Base-by-base conservation (phyloP, 2,888 invertebrate species). In the Pheosia tremula region DNA sequence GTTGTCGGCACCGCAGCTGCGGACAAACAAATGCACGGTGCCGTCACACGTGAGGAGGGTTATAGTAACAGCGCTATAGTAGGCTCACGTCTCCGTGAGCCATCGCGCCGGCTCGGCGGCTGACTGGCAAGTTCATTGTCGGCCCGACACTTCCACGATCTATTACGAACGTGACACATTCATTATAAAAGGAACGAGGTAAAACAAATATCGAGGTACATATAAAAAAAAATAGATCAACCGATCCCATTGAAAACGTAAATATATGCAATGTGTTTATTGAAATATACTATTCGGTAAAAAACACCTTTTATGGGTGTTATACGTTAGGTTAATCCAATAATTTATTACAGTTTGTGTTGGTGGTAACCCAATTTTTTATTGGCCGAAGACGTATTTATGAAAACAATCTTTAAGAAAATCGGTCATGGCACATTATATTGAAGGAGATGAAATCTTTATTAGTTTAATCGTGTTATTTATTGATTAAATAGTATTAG, bases 1-100 rank as follows among this genome's bases (percentile, higher is more conserved):
- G 93, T 93, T 93, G 93, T 92, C 93, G 93, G 93, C 91, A 89
- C 88, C 87, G 88, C 92, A 92, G 92, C 92, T 93, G 92, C 90
- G 85, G 87, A 90, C 90, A 89, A 90, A 93, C 88, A 91, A 91
- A 91, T 88, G 90, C 88, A 88, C 85, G 80, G 83, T 77, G 80
- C 86, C 87, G 86, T 88, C 90, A 89, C 88, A 87, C 87, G 87
- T 91, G 91, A 91, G 87, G 82, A 87, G 87, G 90, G 88, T 87
- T 84, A 45, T 41, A 56, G 56, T 41, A 45, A 56, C 41, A 76
- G 75, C 61, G 66, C 64, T 64, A 71, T 69, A 68, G 66, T 67
- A 70, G 67, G 71, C 66, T 69, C 75, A 72, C 75, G 77, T 66
- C 75, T 80, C 74, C 74, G 77, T 81, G 79, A 80, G 79, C 61